phyloP scores from a whole-genome alignment of 2,888 invertebrate genomes.

The Teleiodes luculella region DNA sequence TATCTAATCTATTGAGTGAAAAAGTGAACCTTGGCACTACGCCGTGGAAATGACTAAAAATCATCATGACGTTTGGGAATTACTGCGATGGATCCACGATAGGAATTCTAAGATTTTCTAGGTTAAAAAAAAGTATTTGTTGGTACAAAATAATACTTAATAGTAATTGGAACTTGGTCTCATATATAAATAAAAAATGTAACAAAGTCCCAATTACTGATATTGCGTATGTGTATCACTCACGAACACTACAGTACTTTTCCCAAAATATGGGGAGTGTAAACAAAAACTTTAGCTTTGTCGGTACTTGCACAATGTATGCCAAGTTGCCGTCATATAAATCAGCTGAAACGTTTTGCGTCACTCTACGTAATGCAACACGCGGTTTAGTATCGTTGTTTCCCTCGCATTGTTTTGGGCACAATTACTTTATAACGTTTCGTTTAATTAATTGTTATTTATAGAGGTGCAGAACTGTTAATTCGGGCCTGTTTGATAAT shows the following conservation, averaged over 20 bases:
- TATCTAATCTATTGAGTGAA: too few species aligned
- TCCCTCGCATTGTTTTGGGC: background rate
- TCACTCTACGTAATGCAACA: slow-evolving; percentile 38
- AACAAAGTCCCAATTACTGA: background rate
- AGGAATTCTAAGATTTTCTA: too few species aligned
- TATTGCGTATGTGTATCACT: background rate
- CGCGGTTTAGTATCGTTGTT: slow-evolving; percentile 28
- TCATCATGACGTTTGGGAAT: too few species aligned
- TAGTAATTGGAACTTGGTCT: too few species aligned
- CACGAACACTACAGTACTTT: background rate
- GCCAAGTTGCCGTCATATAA: slow-evolving; percentile 36
- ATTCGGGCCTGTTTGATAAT: too few species aligned
- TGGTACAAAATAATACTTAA: too few species aligned
- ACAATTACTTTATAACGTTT: background rate
- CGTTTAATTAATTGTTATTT: background rate
- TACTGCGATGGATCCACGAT: too few species aligned
- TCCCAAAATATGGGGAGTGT: slow-evolving; percentile 4
- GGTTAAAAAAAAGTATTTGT: too few species aligned
- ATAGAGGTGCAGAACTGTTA: background rate
- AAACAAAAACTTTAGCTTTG: slow-evolving; percentile 21
- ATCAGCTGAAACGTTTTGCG: slow-evolving; percentile 39
- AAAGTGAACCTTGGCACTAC: too few species aligned
- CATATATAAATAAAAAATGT: too few species aligned
- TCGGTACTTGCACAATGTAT: slow-evolving; percentile 30
- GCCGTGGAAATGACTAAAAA: too few species aligned